Evolutionary conservation across 2,113 vertebrate genomes (phyloP).

Genomic region (Leucopsar rothschildi): DNA sequence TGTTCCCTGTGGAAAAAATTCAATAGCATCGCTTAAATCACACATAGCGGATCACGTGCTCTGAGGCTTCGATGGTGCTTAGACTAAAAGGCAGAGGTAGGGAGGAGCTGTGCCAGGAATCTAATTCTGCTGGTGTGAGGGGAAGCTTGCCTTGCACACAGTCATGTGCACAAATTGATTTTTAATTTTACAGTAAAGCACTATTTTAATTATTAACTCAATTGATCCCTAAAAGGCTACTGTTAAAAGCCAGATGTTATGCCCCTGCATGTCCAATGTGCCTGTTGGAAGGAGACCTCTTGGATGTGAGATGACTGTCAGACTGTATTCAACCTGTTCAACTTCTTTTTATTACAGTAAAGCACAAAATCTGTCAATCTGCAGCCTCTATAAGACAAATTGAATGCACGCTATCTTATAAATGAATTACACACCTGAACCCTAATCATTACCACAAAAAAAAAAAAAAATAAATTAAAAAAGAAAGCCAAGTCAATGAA

Average conservation of each 20-base stretch:
- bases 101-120: conserved; percentile 6
- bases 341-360: not conserved
- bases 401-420: not conserved
- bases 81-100: not conserved
- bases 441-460: not conserved
- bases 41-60: not conserved
- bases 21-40: conserved; percentile 17
- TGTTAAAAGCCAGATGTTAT: not conserved
- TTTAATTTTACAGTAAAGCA: not conserved
- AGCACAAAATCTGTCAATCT: not conserved
- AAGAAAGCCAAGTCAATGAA: not conserved
- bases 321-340: not conserved
- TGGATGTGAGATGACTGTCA: not conserved
- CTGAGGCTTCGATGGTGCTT: not conserved
- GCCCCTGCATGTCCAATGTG: not conserved
- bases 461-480: not conserved
- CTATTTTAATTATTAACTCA: not conserved
- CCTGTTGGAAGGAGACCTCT: not conserved
- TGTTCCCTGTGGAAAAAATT: conserved; percentile 21
- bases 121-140: not conserved
- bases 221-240: not conserved
- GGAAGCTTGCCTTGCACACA: not conserved
- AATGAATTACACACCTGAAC: not conserved
- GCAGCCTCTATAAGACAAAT: not conserved
- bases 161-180: not conserved